Base-by-base conservation (phyloP, 2,797 vertebrate species). In the Peromyscus eremicus region DNA sequence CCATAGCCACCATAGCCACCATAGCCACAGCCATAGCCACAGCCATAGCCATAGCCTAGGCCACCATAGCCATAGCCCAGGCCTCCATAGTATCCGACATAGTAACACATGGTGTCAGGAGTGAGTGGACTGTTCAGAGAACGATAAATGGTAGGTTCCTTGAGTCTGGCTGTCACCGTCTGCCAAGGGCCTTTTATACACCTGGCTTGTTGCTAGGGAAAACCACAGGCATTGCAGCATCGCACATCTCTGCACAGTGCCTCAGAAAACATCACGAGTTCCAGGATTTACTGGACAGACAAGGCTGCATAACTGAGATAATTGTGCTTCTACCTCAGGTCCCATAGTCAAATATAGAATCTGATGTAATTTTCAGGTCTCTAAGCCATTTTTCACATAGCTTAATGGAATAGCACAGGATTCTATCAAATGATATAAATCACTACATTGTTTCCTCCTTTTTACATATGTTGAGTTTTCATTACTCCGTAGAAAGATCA, bases 111-210 rank as follows among this genome's bases (percentile, higher is more conserved):
- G 64, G 12, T 92, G 10, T 84, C 34, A 73, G 43, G 12, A 89
- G n/a, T 29, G 37, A 89, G n/a, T 29, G 37, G 32, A 0, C 13
- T 1, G 0, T 81, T 81, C 6, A 46, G 52, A 12, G 52, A n/a
- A 55, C 4, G 32, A 81, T 1, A 23, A 85, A 55, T 5, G 76
- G 83, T 16, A 60, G 40, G 2, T 52, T 85, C 14, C 10, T 62
- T 68, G 55, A 60, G 62, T 86, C 14, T 82, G 92, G 16, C 3
- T 34, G 60, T 70, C 3, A 1, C 66, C 14, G 25, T 70, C 73
- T 76, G 14, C 32, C 60, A 43, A 21, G 27, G 27, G 40, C 43
- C 85, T 95, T 95, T 97, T 94, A 94, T 86, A 92, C 13, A 6
- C 46, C 46, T 82, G 5, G 13, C 46, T 9, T 52, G n/a, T 52